phyloP scores from a whole-genome alignment of 2,113 vertebrate genomes.

The Dipodomys spectabilis region DNA sequence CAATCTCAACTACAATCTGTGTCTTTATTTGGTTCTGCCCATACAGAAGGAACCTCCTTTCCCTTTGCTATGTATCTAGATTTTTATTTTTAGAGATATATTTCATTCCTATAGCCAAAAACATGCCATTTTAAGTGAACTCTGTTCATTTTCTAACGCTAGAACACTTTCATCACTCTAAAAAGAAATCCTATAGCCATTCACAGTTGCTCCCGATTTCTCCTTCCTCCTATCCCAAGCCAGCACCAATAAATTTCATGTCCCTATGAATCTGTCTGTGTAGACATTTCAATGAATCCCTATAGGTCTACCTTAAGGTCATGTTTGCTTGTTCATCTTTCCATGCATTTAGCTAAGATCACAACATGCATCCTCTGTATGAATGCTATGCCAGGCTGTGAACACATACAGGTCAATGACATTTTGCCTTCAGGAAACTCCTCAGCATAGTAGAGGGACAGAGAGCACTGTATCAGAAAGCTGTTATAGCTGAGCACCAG shows the following conservation, averaged over 20 bases:
- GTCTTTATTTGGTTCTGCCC: background rate
- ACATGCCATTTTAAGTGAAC: background rate
- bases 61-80: background rate
- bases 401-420: background rate
- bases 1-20: background rate
- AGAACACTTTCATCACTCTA: background rate
- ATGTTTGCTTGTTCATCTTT: slow-evolving; percentile 26
- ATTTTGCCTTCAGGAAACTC: background rate
- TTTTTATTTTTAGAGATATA: slow-evolving; percentile 14
- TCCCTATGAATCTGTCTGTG: background rate
- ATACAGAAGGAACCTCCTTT: background rate
- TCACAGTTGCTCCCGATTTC: background rate
- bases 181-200: background rate
- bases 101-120: slow-evolving; percentile 34
- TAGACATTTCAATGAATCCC: background rate
- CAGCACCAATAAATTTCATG: background rate
- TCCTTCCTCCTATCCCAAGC: background rate
- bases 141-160: slow-evolving; percentile 16
- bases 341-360: slow-evolving; percentile 11
- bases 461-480: background rate
- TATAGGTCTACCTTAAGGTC: background rate
- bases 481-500: too few species aligned
- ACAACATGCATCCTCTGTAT: background rate
- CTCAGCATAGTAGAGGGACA: background rate
- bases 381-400: background rate